Evolutionary conservation across 2,113 vertebrate species (phyloP), one percentile per base, ranked within the genome.

Genomic region (Lepidothrix coronata): DNA sequence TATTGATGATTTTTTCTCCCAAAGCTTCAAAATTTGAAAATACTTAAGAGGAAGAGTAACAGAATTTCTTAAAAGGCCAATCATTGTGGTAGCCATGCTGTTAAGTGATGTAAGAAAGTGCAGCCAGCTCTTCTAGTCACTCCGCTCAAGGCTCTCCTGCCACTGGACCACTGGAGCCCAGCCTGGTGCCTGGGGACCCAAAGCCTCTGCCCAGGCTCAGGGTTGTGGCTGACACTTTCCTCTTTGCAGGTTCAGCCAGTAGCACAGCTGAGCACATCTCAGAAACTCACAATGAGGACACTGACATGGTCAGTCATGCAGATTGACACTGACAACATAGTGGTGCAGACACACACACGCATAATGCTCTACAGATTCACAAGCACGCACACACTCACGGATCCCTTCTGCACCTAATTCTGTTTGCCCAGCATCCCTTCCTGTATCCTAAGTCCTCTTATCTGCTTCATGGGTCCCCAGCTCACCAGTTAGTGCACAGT

Each of bases 251-350:
- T 12, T 73, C 48, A 77, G 39, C 17, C 28, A 3, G 4, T 19
- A 49, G 25, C 22, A 52, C 33, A 41, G 13, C 22, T 71, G 12
- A 88, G 8, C 8, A 27, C 0, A n/a, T 54, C 39, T 46, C 11
- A 30, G 70, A 44, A 18, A 25, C 17, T 30, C 51, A 65, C 13
- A 55, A 9, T 25, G 33, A 59, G 20, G 25, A n/a, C 28, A 23
- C 14, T 54, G 37, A 17, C 2, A 8, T 0, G 0, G 10, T 22
- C 4, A 1, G 33, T 37, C 57, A 30, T 0, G 1, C 1, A 7
- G 39, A 65, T 4, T 24, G 51, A 28, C 15, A 41, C 21, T 58
- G 63, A 37, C 25, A 66, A 49, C 5, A 6, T 63, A 20, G 11
- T 43, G 19, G 7, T 68, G 37, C 27, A 43, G 35, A 20, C 7